Percentiles rank a stretch among this genome's conserved stretches.
These are phyloP conservation scores for Procavia capensis DNA, from an alignment of 2,113 vertebrate species.

Conservation along the genomic window DNA sequence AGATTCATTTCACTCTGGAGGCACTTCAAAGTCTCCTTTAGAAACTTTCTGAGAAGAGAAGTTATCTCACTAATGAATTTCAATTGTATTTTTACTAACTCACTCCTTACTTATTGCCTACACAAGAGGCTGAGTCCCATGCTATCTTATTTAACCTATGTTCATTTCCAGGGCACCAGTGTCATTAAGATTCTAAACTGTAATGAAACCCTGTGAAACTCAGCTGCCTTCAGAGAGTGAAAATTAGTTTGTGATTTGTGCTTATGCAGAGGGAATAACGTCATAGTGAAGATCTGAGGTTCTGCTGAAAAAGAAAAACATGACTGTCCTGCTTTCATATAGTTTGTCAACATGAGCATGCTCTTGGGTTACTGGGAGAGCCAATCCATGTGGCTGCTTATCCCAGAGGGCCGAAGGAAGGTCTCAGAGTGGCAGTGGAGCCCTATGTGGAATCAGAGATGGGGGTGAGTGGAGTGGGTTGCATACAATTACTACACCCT, in stretches of 20 bases:
- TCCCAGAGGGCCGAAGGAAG: background rate
- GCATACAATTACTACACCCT: background rate
- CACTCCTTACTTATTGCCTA: background rate
- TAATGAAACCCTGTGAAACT: background rate
- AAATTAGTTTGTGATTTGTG: background rate
- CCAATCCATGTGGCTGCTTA: background rate
- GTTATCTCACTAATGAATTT: no score
- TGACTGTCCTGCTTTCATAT: background rate
- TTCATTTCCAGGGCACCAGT: no score
- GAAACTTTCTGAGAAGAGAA: constrained; percentile 63
- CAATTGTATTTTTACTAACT: no score
- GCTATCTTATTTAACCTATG: background rate
- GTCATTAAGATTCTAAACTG: background rate
- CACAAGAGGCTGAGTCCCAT: background rate
- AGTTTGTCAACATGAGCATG: background rate
- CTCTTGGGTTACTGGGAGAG: background rate
- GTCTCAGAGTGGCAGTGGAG: background rate
- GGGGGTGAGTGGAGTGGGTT: background rate
- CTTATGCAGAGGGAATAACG: background rate
- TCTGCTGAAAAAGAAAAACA: background rate
- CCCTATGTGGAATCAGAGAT: background rate
- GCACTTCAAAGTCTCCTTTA: background rate
- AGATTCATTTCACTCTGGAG: constrained; percentile 18
- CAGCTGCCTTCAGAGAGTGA: background rate
- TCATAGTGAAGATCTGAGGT: background rate